Conservation (phyloP, 2,797 vertebrate genomes). For the Sebastolobus altivelis region DNA sequence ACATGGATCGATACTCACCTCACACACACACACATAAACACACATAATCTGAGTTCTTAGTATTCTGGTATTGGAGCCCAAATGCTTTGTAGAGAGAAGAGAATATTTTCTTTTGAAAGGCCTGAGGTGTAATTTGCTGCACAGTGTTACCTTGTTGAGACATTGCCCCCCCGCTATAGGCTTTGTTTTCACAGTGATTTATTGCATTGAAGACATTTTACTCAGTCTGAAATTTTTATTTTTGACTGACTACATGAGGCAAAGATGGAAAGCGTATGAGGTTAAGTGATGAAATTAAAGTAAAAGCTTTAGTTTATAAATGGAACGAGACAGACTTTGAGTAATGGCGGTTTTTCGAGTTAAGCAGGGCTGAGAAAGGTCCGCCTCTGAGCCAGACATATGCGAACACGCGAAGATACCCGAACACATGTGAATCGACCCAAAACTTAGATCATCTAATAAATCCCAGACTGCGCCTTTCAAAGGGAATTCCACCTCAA, state of each 20-base stretch:
- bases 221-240: conserved; percentile 55
- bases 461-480: conserved; percentile 61
- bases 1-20: conserved; percentile 52
- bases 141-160: conserved; percentile 57
- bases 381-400: conserved; percentile 60
- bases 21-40: conserved; percentile 7
- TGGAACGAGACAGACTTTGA: conserved; percentile 63
- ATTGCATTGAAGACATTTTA: conserved; percentile 51
- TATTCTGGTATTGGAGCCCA: conserved; percentile 46
- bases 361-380: conserved; percentile 50
- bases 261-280: conserved; percentile 44
- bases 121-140: conserved; percentile 64
- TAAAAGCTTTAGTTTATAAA: conserved; percentile 68
- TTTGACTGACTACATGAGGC: conserved; percentile 51
- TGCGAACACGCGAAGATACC: conserved; percentile 55
- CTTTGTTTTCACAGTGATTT: conserved; percentile 69
- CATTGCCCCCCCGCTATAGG: conserved; percentile 33
- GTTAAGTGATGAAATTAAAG: conserved; percentile 61
- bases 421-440: conserved; percentile 56
- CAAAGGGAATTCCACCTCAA: conserved; percentile 56
- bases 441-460: conserved; percentile 57
- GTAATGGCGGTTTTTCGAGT: conserved; percentile 62
- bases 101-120: conserved; percentile 65
- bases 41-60: conserved; percentile 28
- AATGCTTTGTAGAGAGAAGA: conserved; percentile 34